Evolutionary conservation across 1,140 invertebrate species (phyloP), one percentile per base, ranked within the genome.

Genomic region (Diorhabda carinulata): DNA sequence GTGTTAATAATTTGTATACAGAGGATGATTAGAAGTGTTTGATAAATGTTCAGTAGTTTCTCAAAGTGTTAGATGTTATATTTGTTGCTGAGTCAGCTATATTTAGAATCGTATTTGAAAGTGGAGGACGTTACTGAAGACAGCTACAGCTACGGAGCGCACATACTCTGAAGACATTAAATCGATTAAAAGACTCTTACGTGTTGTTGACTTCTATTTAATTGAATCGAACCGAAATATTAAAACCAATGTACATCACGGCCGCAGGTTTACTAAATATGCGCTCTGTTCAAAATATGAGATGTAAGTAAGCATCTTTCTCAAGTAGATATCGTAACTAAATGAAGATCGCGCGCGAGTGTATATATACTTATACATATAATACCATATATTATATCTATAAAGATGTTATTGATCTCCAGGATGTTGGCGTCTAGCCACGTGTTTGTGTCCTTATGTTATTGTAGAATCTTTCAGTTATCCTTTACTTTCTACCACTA

Each of bases 391-490:
- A 25, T 25, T 25, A 25, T 25, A 52, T 52, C 47, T 52, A 52
- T 69, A 70, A 72, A 70, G 68, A 77, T 76, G 74, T 67, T 77
- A 78, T 78, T 71, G 77, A 78, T 78, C 71, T 73, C 71, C 68
- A 74, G 71, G 70, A 73, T 75, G 72, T 67, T 72, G 72, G 61
- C 72, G 72, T 68, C 72, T 74, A 76, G 73, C 73, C 75, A 77
- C 77, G 75, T 78, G 76, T 77, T 72, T 72, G 70, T 77, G 75
- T 77, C 76, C 73, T 73, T 74, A 66, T 77, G 73, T 76, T 79
- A 74, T 77, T 75, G 78, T 80, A 78, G 77, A 78, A 77, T 78
- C 78, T 73, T 78, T 76, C 74, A 78, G 73, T 76, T 79, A 71
- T 70, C 71, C 77, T 75, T 76, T 77, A 76, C 77, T 79, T 76